phyloP scores from a whole-genome alignment of 35 echinoderm and acorn worm genomes.

The Amphiura filiformis region DNA sequence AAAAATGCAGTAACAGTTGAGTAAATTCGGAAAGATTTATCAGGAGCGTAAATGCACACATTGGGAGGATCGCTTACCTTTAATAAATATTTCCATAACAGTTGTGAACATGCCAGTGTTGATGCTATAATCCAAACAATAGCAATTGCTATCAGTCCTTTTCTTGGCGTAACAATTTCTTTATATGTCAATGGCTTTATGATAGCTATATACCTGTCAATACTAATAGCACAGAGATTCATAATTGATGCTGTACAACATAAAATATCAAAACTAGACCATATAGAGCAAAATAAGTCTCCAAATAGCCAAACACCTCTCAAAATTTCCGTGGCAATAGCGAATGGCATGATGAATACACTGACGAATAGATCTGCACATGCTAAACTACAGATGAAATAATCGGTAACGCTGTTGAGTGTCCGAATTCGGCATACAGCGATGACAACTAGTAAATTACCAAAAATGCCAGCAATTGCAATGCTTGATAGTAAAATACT shows the following conservation, averaged over 20 bases:
- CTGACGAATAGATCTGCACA: slow-evolving; percentile 76
- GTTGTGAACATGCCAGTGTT: slow-evolving; percentile 57
- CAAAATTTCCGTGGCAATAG: slow-evolving; percentile 53
- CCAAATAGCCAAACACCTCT: slow-evolving; percentile 59
- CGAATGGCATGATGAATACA: slow-evolving; percentile 71
- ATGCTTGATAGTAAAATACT: too few species aligned
- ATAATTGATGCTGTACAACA: slow-evolving; percentile 88
- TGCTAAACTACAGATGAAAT: slow-evolving; percentile 76
- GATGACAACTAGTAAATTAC: slow-evolving; percentile 67
- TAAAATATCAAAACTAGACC: slow-evolving; percentile 78
- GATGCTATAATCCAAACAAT: slow-evolving; percentile 69
- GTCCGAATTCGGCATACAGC: slow-evolving; percentile 48
- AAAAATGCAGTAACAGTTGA: slow-evolving; percentile 94
- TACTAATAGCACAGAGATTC: slow-evolving; percentile 73
- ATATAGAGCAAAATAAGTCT: slow-evolving; percentile 57
- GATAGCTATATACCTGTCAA: slow-evolving; percentile 86
- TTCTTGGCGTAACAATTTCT: slow-evolving; percentile 44
- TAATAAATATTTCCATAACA: slow-evolving; percentile 70
- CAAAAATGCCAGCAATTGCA: slow-evolving; percentile 53
- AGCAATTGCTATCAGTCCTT: slow-evolving; percentile 63
- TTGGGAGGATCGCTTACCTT: slow-evolving; percentile 19
- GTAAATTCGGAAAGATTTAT: slow-evolving; percentile 80
- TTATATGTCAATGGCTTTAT: slow-evolving; percentile 60
- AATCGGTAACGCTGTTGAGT: slow-evolving; percentile 58
- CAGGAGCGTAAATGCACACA: slow-evolving; percentile 52